Evolutionary conservation across 2,113 vertebrate genomes (phyloP).

Genomic region (Percopsis transmontana): DNA sequence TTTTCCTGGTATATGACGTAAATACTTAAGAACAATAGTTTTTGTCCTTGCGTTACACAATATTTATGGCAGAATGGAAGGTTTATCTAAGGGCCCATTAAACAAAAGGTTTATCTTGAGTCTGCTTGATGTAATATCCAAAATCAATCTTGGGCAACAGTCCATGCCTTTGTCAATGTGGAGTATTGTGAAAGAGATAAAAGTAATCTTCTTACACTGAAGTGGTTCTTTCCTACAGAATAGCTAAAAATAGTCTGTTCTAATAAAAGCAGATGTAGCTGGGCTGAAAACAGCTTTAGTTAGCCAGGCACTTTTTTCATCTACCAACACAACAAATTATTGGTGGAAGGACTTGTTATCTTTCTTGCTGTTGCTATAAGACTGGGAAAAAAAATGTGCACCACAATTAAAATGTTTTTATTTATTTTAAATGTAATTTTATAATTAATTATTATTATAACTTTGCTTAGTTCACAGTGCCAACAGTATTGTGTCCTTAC

Average conservation of each 20-base stretch:
- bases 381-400: constrained; percentile 16
- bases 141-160: background rate
- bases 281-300: constrained; percentile 36
- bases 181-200: background rate
- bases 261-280: constrained; percentile 3
- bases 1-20: background rate
- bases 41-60: constrained; percentile 7
- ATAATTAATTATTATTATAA: too few species aligned
- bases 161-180: background rate
- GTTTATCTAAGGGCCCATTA: background rate
- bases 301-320: constrained; percentile 16
- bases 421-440: too few species aligned
- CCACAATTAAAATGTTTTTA: too few species aligned
- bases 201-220: background rate
- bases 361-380: constrained; percentile 46
- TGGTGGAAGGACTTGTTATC: constrained; percentile 20
- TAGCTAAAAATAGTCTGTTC: background rate
- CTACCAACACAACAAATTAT: constrained; percentile 30
- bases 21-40: background rate
- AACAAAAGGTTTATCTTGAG: constrained; percentile 9
- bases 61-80: background rate
- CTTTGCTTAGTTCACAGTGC: too few species aligned
- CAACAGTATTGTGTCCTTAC: too few species aligned
- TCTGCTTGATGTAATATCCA: constrained; percentile 3
- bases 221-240: constrained; percentile 4